Evolutionary conservation across 2,113 vertebrate species (phyloP).

Genomic region (Stigmatopora nigra): DNA sequence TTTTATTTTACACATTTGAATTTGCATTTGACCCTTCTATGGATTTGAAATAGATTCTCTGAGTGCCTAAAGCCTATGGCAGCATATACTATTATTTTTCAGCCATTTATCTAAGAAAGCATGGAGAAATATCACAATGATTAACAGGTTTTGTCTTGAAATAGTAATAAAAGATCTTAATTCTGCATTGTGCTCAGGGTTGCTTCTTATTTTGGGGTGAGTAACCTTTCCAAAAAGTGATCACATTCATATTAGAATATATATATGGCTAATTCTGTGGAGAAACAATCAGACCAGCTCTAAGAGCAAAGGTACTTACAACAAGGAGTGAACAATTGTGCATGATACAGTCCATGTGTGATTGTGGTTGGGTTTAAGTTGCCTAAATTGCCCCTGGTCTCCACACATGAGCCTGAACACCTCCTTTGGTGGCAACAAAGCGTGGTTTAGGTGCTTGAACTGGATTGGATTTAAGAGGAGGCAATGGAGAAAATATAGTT

Average conservation of each 20-base stretch:
- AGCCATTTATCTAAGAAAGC: constrained; percentile 1
- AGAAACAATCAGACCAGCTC: not conserved
- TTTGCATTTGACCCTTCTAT: constrained; percentile 26
- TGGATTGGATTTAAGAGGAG: constrained; percentile 50
- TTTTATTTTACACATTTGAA: constrained; percentile 1
- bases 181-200: not conserved
- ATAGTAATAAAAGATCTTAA: not conserved
- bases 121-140: constrained; percentile 22
- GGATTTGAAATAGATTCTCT: constrained; percentile 45
- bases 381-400: constrained; percentile 80
- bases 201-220: not conserved
- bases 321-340: not conserved
- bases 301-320: not conserved
- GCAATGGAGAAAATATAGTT: constrained; percentile 55
- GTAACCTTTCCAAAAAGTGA: not conserved
- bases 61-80: constrained; percentile 41
- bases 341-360: not conserved
- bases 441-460: constrained; percentile 85
- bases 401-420: constrained; percentile 85
- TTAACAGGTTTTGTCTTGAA: constrained; percentile 9
- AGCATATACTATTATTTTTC: constrained; percentile 7
- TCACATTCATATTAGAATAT: not conserved
- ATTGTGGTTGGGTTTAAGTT: constrained; percentile 28
- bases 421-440: constrained; percentile 83
- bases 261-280: not conserved